Evolutionary conservation across 2,888 invertebrate genomes (phyloP).

Genomic region (Leistus spinibarbis): DNA sequence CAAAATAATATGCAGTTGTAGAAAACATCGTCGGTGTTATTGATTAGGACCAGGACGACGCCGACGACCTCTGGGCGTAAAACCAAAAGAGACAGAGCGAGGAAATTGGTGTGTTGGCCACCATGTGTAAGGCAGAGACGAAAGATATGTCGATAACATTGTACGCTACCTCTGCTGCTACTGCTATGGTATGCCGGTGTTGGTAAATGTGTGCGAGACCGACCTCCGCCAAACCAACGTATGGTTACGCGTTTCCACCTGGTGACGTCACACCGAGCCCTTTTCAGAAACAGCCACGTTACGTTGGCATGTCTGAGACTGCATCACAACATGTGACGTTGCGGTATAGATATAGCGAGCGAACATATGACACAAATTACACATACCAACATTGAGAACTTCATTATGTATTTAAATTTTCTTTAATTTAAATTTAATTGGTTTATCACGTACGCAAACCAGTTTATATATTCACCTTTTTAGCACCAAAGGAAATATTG

Average conservation of each 20-base stretch:
- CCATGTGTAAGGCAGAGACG: constrained; percentile 1
- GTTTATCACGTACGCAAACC: no score
- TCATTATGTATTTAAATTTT: background rate
- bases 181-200: background rate
- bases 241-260: background rate
- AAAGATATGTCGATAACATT: constrained; percentile 13
- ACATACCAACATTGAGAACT: no score
- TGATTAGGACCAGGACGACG: background rate
- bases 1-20: background rate
- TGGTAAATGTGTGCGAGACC: background rate
- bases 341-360: background rate
- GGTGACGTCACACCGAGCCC: background rate
- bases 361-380: no score
- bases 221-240: background rate
- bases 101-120: background rate
- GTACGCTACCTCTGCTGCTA: background rate
- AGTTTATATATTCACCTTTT: no score
- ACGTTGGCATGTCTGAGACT: background rate
- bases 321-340: background rate
- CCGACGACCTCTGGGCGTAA: background rate
- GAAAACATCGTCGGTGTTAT: background rate
- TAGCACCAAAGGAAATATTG: no score
- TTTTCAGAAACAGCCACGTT: background rate
- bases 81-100: background rate
- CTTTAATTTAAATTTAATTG: no score